phyloP scores from a whole-genome alignment of 2,113 vertebrate genomes.

The Menura novaehollandiae region DNA sequence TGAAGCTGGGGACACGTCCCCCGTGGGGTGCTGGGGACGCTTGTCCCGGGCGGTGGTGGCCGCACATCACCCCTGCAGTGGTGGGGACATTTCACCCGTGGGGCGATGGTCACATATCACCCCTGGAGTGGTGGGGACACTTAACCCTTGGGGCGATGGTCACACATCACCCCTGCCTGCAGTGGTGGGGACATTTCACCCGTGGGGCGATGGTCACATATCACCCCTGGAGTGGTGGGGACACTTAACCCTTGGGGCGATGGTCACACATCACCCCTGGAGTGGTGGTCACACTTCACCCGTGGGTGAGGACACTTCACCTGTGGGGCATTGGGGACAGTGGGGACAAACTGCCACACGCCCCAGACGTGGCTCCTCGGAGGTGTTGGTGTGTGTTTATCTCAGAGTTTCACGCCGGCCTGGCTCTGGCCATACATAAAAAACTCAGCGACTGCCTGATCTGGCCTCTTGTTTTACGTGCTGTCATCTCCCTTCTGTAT shows the following conservation, averaged over 20 bases:
- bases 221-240: not conserved
- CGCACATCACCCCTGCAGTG: not conserved
- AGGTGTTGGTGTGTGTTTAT: fast-evolving
- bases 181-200: not conserved
- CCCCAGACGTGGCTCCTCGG: fast-evolving
- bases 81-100: not conserved
- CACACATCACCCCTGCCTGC: not conserved
- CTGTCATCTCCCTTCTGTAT: not conserved
- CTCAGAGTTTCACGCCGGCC: fast-evolving
- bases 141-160: not conserved
- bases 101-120: not conserved
- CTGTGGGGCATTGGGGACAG: not conserved
- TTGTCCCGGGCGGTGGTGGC: no score
- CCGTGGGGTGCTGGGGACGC: not conserved
- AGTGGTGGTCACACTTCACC: not conserved
- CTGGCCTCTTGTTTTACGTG: not conserved
- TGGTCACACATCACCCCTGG: fast-evolving
- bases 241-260: no score
- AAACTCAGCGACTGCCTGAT: fast-evolving
- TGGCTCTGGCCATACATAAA: fast-evolving
- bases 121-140: no score
- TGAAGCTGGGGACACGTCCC: no score
- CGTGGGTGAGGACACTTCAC: not conserved
- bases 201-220: no score
- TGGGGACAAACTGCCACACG: fast-evolving